These are phyloP conservation scores for Hoplostethus mediterraneus DNA, from an alignment of 2,797 vertebrate species.

Conservation along the genomic window DNA sequence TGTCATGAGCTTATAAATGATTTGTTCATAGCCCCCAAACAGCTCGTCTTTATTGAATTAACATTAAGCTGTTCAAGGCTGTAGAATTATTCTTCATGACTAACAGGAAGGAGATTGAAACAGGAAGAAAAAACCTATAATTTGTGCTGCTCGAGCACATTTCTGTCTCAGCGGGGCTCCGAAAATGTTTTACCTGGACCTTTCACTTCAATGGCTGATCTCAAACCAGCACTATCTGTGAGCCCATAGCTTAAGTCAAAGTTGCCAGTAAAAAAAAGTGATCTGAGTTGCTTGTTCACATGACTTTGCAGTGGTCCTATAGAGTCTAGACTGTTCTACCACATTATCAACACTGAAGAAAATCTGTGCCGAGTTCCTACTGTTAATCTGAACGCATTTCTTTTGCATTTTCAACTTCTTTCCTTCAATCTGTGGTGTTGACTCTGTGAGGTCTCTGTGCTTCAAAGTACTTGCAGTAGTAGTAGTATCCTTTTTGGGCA, in stretches of 20 bases:
- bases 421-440: too few relatives aligned
- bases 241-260: background rate
- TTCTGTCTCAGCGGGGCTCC: background rate
- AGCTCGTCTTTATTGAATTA: conserved; percentile 17
- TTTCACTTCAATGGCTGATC: conserved; percentile 9
- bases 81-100: conserved; percentile 27
- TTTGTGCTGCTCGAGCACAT: conserved; percentile 8
- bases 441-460: too few relatives aligned
- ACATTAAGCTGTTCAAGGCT: conserved; percentile 14
- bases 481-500: too few relatives aligned
- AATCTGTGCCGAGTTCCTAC: too few relatives aligned
- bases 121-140: background rate
- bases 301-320: too few relatives aligned
- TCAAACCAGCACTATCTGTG: background rate
- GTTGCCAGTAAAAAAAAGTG: background rate
- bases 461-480: too few relatives aligned
- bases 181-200: background rate
- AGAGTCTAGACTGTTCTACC: too few relatives aligned
- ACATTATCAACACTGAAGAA: too few relatives aligned
- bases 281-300: background rate
- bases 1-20: background rate
- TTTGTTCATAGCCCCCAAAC: background rate
- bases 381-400: too few relatives aligned
- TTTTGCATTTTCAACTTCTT: too few relatives aligned
- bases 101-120: conserved; percentile 25